Evolutionary conservation across 2,113 vertebrate genomes (phyloP).

Genomic region (Vulpes ferrilata): DNA sequence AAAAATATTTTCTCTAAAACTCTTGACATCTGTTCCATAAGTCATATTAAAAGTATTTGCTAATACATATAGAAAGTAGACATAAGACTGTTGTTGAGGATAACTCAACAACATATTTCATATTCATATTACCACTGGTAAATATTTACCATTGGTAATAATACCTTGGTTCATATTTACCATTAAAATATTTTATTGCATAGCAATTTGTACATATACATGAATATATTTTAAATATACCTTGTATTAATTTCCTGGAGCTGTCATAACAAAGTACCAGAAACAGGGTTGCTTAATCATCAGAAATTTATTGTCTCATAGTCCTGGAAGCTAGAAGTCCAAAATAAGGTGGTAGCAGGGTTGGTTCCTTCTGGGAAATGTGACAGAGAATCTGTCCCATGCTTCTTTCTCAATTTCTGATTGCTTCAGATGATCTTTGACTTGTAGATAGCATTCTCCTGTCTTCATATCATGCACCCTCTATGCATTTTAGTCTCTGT

Average conservation of each 20-base stretch:
- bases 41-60: neutral
- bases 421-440: neutral
- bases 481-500: neutral
- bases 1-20: conserved; percentile 58
- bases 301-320: too few species aligned
- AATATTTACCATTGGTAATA: too few species aligned
- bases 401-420: neutral
- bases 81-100: neutral
- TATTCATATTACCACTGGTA: too few species aligned
- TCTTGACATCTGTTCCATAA: neutral
- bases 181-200: conserved; percentile 7
- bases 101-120: neutral
- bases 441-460: neutral
- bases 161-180: too few species aligned
- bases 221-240: neutral
- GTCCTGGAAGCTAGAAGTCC: neutral
- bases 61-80: neutral
- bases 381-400: neutral
- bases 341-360: neutral
- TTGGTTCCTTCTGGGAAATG: neutral
- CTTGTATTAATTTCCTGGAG: neutral
- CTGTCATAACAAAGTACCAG: too few species aligned
- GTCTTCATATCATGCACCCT: neutral
- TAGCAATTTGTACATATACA: neutral
- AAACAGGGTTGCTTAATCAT: too few species aligned